Base-by-base conservation (phyloP, 2,113 vertebrate genomes). In the Xerus inauris region DNA sequence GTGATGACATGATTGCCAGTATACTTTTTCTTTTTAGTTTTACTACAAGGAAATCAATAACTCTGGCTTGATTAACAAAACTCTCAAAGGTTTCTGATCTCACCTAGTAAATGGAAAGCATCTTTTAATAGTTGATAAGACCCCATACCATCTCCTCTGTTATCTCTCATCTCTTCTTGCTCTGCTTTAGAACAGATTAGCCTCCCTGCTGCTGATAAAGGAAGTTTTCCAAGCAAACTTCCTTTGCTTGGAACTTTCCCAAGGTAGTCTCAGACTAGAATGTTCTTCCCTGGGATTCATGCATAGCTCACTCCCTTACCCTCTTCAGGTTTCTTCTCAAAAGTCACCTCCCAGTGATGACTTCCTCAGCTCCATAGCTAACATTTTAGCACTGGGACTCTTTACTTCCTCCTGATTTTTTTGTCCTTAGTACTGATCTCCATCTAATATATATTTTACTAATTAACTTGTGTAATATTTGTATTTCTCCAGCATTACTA, bases 11-110 rank as follows among this genome's bases (percentile, higher is more conserved):
- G 6, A 40, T 84, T 87, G 14, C 40, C 72, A 80, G 84, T 90
- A 54, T 71, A 40, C 13, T 88, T 69, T 40, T 96, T n/a, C 64
- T 83, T 95, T 80, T 95, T 87, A 72, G 57, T 28, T 65, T 11
- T 80, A 47, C 35, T 65, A 3, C 22, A n/a, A 62, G 83, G 65
- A 85, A 77, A 42, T 49, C 20, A 81, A 24, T 19, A 77, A 57
- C 67, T 96, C 16, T 22, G 30, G 12, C 10, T 35, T 73, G n/a
- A 47, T 32, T 54, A 54, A 64, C 11, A 57, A 45, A 72, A 81
- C 14, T 30, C 47, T 92, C 30, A 17, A 20, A 65, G 81, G 20
- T 49, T 84, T 87, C n/a, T 32, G 6, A 42, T 91, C 85, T 94
- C 32, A 62, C 79, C 67, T 57, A 65, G 16, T 47, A 42, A 85